A percentile compares a stretch with the other conserved stretches of the same genome.
phyloP scores from a whole-genome alignment of 2,797 vertebrate species.

The Smutsia temminckii region DNA sequence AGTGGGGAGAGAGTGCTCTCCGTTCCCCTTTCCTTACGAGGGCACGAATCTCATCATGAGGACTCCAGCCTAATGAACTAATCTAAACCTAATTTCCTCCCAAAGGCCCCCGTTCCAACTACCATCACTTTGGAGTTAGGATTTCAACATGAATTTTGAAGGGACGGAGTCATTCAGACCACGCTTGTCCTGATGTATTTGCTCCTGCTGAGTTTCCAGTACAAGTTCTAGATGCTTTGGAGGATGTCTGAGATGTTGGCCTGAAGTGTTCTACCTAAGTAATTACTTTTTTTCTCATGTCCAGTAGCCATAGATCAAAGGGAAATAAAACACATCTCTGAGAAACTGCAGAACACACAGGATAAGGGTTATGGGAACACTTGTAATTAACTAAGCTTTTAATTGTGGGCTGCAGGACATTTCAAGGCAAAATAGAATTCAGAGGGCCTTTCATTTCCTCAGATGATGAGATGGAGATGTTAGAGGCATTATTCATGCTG shows the following conservation, averaged over 20 bases:
- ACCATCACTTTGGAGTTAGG: background rate
- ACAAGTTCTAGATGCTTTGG: background rate
- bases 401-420: background rate
- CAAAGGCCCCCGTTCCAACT: background rate
- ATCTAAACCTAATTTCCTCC: background rate
- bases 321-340: background rate
- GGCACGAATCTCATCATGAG: background rate
- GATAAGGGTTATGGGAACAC: background rate
- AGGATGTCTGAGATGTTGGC: background rate
- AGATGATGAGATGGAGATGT: background rate
- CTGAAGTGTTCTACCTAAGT: background rate
- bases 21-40: background rate
- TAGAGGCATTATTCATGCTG: background rate
- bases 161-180: background rate
- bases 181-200: background rate
- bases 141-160: background rate
- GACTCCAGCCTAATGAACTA: background rate
- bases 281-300: background rate
- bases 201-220: background rate
- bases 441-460: background rate
- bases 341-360: background rate
- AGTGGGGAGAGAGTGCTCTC: background rate
- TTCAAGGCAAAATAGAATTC: background rate
- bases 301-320: background rate
- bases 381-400: background rate